Conservation (phyloP, 2,888 invertebrate genomes). For the Siphonodentalium dalli region DNA sequence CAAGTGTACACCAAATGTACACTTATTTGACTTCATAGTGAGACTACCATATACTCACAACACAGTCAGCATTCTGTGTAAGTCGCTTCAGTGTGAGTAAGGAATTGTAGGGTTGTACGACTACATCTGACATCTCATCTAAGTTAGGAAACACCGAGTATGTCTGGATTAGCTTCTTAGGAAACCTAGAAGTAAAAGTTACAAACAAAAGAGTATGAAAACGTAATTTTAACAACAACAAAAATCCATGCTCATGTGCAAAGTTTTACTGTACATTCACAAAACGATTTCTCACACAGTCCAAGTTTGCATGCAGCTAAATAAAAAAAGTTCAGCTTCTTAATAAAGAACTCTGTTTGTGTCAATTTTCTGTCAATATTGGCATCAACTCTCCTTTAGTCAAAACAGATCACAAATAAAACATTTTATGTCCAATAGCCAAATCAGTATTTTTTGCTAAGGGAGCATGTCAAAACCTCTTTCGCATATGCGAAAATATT, state of each 20-base stretch:
- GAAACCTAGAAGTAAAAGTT: conserved; percentile 73
- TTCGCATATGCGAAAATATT: too few species aligned
- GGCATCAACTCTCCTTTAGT: too few species aligned
- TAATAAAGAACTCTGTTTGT: not conserved
- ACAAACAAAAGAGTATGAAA: too few species aligned
- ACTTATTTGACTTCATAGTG: too few species aligned
- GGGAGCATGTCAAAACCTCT: too few species aligned
- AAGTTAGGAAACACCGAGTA: conserved; percentile 98
- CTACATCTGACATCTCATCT: conserved; percentile 66
- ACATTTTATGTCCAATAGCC: too few species aligned
- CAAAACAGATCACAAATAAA: too few species aligned
- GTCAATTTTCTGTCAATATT: not conserved
- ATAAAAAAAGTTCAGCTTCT: not conserved
- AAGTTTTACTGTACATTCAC: too few species aligned
- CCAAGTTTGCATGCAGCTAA: not conserved
- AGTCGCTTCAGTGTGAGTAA: conserved; percentile 90
- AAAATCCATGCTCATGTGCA: too few species aligned
- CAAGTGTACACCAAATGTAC: not conserved
- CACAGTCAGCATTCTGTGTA: conserved; percentile 95
- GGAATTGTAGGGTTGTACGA: conserved; percentile 71
- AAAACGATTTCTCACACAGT: too few species aligned
- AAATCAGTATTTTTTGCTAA: too few species aligned
- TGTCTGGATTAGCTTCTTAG: conserved; percentile 96
- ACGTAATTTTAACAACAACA: too few species aligned
- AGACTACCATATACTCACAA: conserved; percentile 73